Evolutionary conservation across 2,888 invertebrate species (phyloP).

Genomic region (Nephrotoma appendiculata): DNA sequence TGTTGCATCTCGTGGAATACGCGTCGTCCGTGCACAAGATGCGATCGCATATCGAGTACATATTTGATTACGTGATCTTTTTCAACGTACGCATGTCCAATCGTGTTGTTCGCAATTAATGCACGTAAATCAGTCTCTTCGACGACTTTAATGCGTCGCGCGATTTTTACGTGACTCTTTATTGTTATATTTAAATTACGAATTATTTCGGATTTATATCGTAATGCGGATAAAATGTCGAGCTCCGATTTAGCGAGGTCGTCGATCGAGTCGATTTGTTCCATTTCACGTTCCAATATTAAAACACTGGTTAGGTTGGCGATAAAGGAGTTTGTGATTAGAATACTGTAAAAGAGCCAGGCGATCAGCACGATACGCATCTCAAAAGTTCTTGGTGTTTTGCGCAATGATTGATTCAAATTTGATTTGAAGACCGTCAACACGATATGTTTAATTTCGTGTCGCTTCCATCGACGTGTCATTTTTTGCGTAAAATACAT

Average conservation of each 20-base stretch:
- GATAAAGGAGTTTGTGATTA: slow-evolving; percentile 26
- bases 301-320: slow-evolving; percentile 28
- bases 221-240: slow-evolving; percentile 27
- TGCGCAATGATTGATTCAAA: slow-evolving; percentile 19
- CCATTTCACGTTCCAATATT: slow-evolving; percentile 22
- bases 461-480: background rate
- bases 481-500: background rate
- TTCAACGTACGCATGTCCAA: slow-evolving; percentile 35
- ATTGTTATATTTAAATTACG: slow-evolving; percentile 27
- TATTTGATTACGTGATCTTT: slow-evolving; percentile 32
- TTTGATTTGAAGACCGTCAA: slow-evolving; percentile 8
- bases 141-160: slow-evolving; percentile 28
- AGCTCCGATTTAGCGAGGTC: slow-evolving; percentile 21
- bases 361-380: slow-evolving; percentile 22
- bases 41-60: slow-evolving; percentile 19
- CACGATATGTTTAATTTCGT: background rate
- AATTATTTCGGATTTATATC: slow-evolving; percentile 30
- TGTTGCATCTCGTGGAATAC: slow-evolving; percentile 35
- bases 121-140: slow-evolving; percentile 31
- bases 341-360: slow-evolving; percentile 26
- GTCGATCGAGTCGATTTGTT: slow-evolving; percentile 24
- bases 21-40: slow-evolving; percentile 30
- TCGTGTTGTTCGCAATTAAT: slow-evolving; percentile 31
- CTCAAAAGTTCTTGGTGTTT: slow-evolving; percentile 13
- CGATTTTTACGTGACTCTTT: slow-evolving; percentile 21